Evolutionary conservation across 2,113 vertebrate genomes (phyloP).

Genomic region (Zosterops pallidus): DNA sequence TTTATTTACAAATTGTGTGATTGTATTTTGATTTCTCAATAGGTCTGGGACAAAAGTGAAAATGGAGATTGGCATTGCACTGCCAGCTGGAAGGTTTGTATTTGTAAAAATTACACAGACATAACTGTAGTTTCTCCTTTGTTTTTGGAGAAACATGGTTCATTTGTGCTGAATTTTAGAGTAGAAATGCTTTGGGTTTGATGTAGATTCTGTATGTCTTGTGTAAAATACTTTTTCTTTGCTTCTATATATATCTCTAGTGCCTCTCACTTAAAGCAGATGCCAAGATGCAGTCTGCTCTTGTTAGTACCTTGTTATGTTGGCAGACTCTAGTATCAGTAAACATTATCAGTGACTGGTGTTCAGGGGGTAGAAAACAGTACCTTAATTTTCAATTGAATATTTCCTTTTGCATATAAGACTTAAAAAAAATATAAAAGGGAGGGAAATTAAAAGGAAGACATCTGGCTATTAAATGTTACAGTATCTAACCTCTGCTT

Average conservation of each 20-base stretch:
- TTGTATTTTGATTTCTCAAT: constrained; percentile 27
- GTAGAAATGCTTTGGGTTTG: background rate
- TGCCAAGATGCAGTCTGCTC: background rate
- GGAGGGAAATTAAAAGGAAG: background rate
- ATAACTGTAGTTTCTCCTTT: background rate
- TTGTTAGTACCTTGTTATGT: background rate
- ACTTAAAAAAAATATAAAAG: background rate
- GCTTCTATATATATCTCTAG: background rate
- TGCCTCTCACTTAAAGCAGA: background rate
- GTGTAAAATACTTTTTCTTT: background rate
- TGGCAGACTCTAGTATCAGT: background rate
- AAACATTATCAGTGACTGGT: background rate
- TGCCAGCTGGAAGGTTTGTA: constrained; percentile 95
- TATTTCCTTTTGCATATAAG: background rate
- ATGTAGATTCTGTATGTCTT: background rate
- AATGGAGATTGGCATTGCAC: constrained; percentile 96
- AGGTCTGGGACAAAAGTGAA: constrained; percentile 99
- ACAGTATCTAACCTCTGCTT: background rate
- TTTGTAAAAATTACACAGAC: background rate
- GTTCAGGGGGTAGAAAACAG: background rate
- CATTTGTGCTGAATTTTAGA: background rate
- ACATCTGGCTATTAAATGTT: background rate
- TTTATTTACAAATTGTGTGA: background rate
- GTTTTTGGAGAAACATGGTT: background rate
- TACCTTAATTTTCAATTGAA: background rate